Evolutionary conservation across 1,140 invertebrate genomes (phyloP).

Genomic region (Thalassaphorura encarpata): DNA sequence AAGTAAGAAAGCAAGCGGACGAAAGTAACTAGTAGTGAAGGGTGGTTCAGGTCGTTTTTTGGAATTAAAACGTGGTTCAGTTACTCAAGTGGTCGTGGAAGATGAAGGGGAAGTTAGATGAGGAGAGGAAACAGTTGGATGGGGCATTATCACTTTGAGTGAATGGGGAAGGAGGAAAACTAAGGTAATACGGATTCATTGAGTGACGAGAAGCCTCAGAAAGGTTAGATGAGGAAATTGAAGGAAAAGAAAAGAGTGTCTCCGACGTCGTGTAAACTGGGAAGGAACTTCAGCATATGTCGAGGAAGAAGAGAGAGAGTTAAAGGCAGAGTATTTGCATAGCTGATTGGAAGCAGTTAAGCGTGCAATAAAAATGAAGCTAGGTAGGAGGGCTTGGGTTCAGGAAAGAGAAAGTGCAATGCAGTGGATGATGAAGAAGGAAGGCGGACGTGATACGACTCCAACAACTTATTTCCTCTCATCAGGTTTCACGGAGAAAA

Average conservation of each 20-base stretch:
- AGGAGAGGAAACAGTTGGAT: no score
- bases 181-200: slow-evolving; percentile 4
- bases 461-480: slow-evolving; percentile 29
- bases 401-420: no score
- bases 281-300: no score
- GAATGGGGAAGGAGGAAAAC: slow-evolving; percentile 4
- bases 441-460: slow-evolving; percentile 30
- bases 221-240: background rate
- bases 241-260: background rate
- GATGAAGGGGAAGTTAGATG: no score
- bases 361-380: slow-evolving; percentile 31
- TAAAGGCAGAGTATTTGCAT: slow-evolving; percentile 29
- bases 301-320: background rate
- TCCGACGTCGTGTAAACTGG: background rate
- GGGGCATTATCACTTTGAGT: slow-evolving; percentile 10
- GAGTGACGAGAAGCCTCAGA: background rate
- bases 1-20: no score
- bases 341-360: slow-evolving; percentile 33
- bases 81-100: no score
- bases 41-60: no score
- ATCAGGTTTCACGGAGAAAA: slow-evolving; percentile 1
- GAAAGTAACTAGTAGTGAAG: no score
- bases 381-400: slow-evolving; percentile 1
- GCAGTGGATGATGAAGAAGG: slow-evolving; percentile 16
- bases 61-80: no score